Evolutionary conservation across 1,140 invertebrate genomes (phyloP), one percentile per base, ranked within the genome.

Genomic region (Macrotrachela quadricornifera): DNA sequence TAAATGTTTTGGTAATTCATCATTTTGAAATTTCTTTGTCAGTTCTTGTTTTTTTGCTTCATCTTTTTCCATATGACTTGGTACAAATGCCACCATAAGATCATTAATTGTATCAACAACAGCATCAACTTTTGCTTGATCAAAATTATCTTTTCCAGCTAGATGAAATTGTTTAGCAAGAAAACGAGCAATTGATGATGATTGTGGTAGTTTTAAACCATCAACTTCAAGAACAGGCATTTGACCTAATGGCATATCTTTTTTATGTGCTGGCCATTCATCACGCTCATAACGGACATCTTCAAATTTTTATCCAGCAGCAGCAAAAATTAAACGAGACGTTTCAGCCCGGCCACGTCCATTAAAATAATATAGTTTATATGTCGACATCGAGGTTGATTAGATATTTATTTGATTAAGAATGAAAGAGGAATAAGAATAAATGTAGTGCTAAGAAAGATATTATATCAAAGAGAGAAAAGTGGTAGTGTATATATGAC

Each of bases 331-430:
- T 38, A 64, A 50, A 15, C 65, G 58, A 45, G 57, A 55, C 1
- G 57, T 13, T 48, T 67, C 65, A 6, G 57, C 65, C 54, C 62
- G 39, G 16, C 62, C 65, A 11, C 59, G 51, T 12, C 49, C 46
- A 43, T 62, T 50, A 56, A 67, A 67, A 54, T 67, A 67, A 13
- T 49, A 55, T 42, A 67, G 46, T 55, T 61, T 59, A 55, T 65
- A 65, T 11, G 40, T 14, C 4, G 57, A 10, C 62, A 62, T 63
- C n/a, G n/a, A n/a, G n/a, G n/a, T n/a, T n/a, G n/a, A n/a, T n/a
- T n/a, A n/a, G n/a, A n/a, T n/a, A n/a, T n/a, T n/a, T n/a, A n/a
- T n/a, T n/a, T n/a, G n/a, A n/a, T n/a, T n/a, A n/a, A n/a, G n/a
- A n/a, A n/a, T n/a, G n/a, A n/a, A n/a, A n/a, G n/a, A n/a, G n/a